phyloP scores from a whole-genome alignment of 2,888 invertebrate species.

The Nebria brevicollis region DNA sequence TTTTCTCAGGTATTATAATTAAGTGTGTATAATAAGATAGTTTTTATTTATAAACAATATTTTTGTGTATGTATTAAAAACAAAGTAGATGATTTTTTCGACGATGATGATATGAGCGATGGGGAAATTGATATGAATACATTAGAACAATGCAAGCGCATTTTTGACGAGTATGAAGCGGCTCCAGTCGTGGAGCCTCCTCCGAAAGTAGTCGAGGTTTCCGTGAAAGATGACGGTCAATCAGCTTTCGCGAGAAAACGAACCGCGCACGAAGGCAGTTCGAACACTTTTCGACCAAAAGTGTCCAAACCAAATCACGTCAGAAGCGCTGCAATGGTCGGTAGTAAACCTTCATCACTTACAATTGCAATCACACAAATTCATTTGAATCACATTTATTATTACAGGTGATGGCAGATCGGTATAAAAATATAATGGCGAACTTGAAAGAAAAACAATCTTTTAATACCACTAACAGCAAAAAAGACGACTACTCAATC shows the following conservation, averaged over 20 bases:
- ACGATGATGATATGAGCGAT: constrained; percentile 11
- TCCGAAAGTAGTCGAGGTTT: background rate
- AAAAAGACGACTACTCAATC: too few species aligned
- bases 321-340: background rate
- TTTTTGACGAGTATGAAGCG: constrained; percentile 44
- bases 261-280: background rate
- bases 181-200: constrained; percentile 6
- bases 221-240: background rate
- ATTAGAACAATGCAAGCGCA: constrained; percentile 38
- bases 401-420: constrained; percentile 29
- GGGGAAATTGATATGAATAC: constrained; percentile 25
- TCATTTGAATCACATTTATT: background rate
- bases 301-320: constrained; percentile 2
- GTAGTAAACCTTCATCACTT: background rate
- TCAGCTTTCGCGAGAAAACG: background rate
- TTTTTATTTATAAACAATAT: background rate
- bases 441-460: constrained; percentile 23
- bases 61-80: too few species aligned
- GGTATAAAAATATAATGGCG: constrained; percentile 23
- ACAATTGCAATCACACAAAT: too few species aligned
- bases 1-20: constrained; percentile 3
- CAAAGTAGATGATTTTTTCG: background rate
- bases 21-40: background rate
- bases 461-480: background rate
- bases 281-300: background rate